These are phyloP conservation scores for Alloscopus bannaensis DNA, from an alignment of 2,888 invertebrate species.

Conservation along the genomic window DNA sequence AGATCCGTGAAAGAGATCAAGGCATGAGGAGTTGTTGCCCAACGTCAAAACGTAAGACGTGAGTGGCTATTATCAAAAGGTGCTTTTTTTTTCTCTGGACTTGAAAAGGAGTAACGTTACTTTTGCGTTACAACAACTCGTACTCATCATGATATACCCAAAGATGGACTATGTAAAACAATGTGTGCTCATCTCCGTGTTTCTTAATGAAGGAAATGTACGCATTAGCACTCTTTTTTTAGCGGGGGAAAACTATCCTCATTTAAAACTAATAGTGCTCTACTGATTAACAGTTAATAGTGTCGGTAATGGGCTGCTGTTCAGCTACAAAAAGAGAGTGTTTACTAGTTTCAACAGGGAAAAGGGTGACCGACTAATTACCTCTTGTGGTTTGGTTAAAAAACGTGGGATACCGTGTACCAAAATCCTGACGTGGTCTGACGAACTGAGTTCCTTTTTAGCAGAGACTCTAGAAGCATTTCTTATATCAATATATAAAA, in stretches of 20 bases:
- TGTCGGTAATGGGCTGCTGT: slow-evolving; percentile 23
- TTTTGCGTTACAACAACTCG: background rate
- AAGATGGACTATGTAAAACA: background rate
- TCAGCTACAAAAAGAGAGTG: slow-evolving; percentile 7
- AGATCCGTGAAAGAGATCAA: background rate
- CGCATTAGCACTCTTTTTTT: slow-evolving; percentile 43
- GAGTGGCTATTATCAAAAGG: too few species aligned
- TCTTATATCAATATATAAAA: background rate
- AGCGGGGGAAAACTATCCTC: slow-evolving; percentile 14
- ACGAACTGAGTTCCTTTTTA: too few species aligned
- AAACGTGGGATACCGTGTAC: slow-evolving; percentile 13
- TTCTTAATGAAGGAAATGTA: slow-evolving; percentile 31
- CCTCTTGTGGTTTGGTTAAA: slow-evolving; percentile 48
- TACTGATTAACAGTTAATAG: slow-evolving; percentile 44
- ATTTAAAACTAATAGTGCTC: slow-evolving; percentile 26
- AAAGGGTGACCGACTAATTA: slow-evolving; percentile 69
- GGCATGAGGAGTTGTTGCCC: too few species aligned
- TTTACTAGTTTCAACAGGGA: background rate
- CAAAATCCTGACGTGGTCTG: too few species aligned
- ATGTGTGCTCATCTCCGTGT: too few species aligned
- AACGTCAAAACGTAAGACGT: too few species aligned
- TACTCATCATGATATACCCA: background rate
- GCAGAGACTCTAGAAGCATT: background rate
- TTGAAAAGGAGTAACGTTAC: too few species aligned
- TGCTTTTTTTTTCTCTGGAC: slow-evolving; percentile 3